Evolutionary conservation across 2,113 vertebrate species (phyloP), one percentile per base, ranked within the genome.

Genomic region (Rhea pennata): DNA sequence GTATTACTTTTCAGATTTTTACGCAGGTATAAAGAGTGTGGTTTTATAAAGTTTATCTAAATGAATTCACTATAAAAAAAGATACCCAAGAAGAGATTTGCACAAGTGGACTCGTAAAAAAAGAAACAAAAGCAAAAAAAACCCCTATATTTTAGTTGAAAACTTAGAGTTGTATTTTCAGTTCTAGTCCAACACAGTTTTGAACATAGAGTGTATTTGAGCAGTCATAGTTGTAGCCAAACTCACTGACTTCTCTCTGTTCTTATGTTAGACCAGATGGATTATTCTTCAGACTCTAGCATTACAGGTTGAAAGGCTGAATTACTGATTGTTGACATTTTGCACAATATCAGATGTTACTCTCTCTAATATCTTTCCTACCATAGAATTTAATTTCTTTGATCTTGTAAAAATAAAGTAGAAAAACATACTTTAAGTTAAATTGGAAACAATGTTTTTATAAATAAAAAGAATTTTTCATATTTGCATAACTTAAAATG

Each of bases 401-500:
- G 50, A 79, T 92, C 77, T 79, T 51, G 8, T 79, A 48, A 53
- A 91, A 83, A 11, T 62, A 53, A 80, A 91, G 58, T 58, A 80
- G 85, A 77, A 89, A 88, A 80, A 7, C 33, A 67, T 71, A 73
- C 15, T 93, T 91, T 19, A 87, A 69, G n/a, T 70, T 89, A 44
- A 82, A 92, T 91, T 79, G 26, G 39, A 9, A 11, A 71, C 74
- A 74, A 42, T 1, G 11, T 21, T 71, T 94, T 96, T 92, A 81
- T 36, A 92, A 95, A 92, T 82, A 78, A 92, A 80, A 80, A 46
- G 5, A 8, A 22, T 87, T 88, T 72, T 92, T 56, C 46, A 51
- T 88, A 88, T 94, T 96, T 94, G 85, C 82, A 84, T 93, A 80
- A 84, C 69, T 94, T 95, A 95, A 86, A 92, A 96, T 95, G 79